phyloP scores from a whole-genome alignment of 2,113 vertebrate species.

The Lepisosteus osseus region DNA sequence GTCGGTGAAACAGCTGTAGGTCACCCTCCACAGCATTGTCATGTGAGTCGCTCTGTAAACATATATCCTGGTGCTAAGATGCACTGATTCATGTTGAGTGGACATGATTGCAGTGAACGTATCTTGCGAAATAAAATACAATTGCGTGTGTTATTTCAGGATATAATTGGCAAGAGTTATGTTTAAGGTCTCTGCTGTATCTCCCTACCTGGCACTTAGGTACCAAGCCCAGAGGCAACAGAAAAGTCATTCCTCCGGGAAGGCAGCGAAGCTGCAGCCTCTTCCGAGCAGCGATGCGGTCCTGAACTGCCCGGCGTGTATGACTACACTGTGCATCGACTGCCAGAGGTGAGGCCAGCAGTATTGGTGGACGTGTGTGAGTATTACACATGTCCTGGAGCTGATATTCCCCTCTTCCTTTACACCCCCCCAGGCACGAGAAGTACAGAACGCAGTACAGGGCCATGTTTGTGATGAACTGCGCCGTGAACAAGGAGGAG shows the following conservation, averaged over 20 bases:
- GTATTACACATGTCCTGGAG: no score
- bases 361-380: no score
- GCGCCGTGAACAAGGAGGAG: slow-evolving; percentile 81
- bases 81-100: no score
- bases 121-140: no score
- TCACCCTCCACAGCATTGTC: no score
- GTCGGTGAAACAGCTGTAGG: no score
- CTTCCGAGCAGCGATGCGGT: slow-evolving; percentile 86
- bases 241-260: background rate
- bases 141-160: no score
- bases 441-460: slow-evolving; percentile 92
- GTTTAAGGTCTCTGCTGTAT: no score
- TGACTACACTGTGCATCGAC: slow-evolving; percentile 92
- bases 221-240: slow-evolving; percentile 60
- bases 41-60: no score
- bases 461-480: slow-evolving; percentile 99
- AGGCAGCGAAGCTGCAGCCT: slow-evolving; percentile 25
- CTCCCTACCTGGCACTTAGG: slow-evolving; percentile 44
- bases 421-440: slow-evolving; percentile 77
- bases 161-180: no score
- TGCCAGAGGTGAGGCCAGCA: slow-evolving; percentile 80
- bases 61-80: no score
- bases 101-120: no score
- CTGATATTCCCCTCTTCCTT: background rate
- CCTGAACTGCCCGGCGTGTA: slow-evolving; percentile 94